Base-by-base conservation (phyloP, 92 coral and sea anemone species). In the Bergia sp. region DNA sequence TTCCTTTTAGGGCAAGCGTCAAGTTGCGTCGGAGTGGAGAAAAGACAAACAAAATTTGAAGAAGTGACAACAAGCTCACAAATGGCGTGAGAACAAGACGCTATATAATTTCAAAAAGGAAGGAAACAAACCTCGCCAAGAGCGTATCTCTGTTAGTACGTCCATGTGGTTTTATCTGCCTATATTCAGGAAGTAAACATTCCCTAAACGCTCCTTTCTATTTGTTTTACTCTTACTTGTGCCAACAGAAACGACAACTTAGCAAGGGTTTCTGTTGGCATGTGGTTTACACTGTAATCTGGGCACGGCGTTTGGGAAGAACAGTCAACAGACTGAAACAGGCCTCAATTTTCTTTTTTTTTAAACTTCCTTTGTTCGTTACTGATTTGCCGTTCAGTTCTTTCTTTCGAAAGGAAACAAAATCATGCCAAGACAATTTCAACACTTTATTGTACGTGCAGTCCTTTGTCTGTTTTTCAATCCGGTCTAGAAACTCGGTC, bases 11-110 rank as follows among this genome's bases (percentile, higher is more conserved):
- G 11, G 69, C 69, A 1, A 10, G 80, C 45, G 45, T 20, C 50
- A 49, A 61, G 69, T 61, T 61, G 69, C n/a, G n/a, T 29, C 29
- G 29, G 29, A 16, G 69, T 21, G n/a, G 20, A 61, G 69, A 61
- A 74, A 74, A 38, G 79, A 42, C 47, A 72, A 82, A 21, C 36
- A 82, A 44, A 67, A 40, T 58, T 41, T 78, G 82, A 78, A 78
- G 40, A 43, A 41, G 64, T 66, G 77, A 23, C 77, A 84, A 84
- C 78, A 84, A 84, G 65, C 23, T 9, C 16, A 43, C 23, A 37
- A 82, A 47, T 69, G 77, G 43, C 79, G 77, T 84, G 87, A 84
- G 87, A 84, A 82, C 75, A 82, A 77, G 86, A 73, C 37, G 77
- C 41, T 7, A 7, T 7, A 7, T 39, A 16, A 11, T 76, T 76